Base-by-base conservation (phyloP, 2,113 vertebrate species). In the Marcusenius ussheri region DNA sequence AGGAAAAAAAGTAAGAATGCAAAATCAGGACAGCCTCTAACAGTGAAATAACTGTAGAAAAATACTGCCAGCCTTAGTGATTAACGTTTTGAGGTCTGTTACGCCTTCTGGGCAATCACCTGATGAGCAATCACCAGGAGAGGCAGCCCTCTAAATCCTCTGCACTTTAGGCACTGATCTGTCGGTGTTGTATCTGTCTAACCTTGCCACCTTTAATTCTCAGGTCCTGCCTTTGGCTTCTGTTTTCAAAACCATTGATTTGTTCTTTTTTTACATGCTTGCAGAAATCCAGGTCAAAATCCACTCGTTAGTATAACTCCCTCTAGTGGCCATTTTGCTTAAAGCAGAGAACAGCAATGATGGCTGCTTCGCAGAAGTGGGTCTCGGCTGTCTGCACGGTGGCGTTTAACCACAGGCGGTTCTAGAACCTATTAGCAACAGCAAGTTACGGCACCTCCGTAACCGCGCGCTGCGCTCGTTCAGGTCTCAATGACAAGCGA, bases 271-370 rank as follows among this genome's bases (percentile, higher is more conserved):
- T 45, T 56, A 45, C 31, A 45, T 58, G 31, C 77, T 10, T 58
- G 24, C 21, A 51, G 24, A 58, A 42, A 56, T 27, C 8, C 35
- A 53, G n/a, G 13, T 35, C 13, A 50, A 45, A 51, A 77, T 47
- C 17, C 46, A 24, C 24, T 13, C 42, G n/a, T 50, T 13, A 42
- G 85, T 80, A 7, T 70, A 31, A 19, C 47, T 42, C 86, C 90
- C 66, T 88, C 87, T 90, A 39, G 87, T 90, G 90, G 50, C 66
- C 66, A 45, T 53, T 84, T 10, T 46, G 50, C 51, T 80, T 80
- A 88, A 74, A 31, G 45, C 53, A n/a, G 21, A 74, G 6, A 58
- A 42, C 13, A 19, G 53, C 31, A 58, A 39, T 42, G 51, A 4
- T 17, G 49, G 87, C 19, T 24, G 7, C 19, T 83, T 24, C 9